Percentiles rank a stretch among this genome's conserved stretches.
Evolutionary conservation across 2,113 vertebrate genomes (phyloP).

Genomic region (Nibea coibor): DNA sequence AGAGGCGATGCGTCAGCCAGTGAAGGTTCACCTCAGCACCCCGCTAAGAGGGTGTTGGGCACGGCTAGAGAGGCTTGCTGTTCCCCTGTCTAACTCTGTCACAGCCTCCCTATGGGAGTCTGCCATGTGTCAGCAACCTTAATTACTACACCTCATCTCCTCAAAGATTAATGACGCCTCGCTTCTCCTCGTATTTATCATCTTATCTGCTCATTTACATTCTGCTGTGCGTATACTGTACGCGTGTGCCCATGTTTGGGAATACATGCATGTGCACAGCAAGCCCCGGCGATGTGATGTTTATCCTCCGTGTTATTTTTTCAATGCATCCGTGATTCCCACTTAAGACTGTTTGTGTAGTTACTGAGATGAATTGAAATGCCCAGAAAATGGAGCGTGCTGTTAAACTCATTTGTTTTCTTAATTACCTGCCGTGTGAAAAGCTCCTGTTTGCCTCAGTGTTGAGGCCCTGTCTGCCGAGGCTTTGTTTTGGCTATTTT

Average conservation of each 20-base stretch:
- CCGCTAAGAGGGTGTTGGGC: constrained; percentile 63
- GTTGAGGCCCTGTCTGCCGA: constrained; percentile 34
- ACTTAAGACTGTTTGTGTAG: constrained; percentile 26
- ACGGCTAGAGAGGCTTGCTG: constrained; percentile 53
- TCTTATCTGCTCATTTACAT: constrained; percentile 70
- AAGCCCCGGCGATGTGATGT: neutral
- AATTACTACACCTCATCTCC: constrained; percentile 76
- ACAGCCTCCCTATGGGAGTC: constrained; percentile 67
- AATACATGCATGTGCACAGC: neutral
- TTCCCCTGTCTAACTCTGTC: constrained; percentile 66
- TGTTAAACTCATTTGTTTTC: constrained; percentile 73
- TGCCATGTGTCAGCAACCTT: constrained; percentile 75
- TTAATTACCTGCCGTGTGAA: constrained; percentile 68
- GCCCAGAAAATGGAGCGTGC: constrained; percentile 49
- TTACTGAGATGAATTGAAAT: constrained; percentile 54
- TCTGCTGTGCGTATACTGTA: constrained; percentile 34
- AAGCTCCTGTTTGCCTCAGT: constrained; percentile 53
- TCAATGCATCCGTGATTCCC: constrained; percentile 30
- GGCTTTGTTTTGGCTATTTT: constrained; percentile 55
- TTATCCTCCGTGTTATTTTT: constrained; percentile 9
- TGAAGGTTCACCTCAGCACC: constrained; percentile 66
- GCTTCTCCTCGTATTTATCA: constrained; percentile 63
- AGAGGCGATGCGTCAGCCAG: constrained; percentile 32
- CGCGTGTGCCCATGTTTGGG: neutral
- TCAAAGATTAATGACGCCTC: constrained; percentile 75